Conservation (phyloP, 2,113 vertebrate genomes). For the Rattus norvegicus region DNA sequence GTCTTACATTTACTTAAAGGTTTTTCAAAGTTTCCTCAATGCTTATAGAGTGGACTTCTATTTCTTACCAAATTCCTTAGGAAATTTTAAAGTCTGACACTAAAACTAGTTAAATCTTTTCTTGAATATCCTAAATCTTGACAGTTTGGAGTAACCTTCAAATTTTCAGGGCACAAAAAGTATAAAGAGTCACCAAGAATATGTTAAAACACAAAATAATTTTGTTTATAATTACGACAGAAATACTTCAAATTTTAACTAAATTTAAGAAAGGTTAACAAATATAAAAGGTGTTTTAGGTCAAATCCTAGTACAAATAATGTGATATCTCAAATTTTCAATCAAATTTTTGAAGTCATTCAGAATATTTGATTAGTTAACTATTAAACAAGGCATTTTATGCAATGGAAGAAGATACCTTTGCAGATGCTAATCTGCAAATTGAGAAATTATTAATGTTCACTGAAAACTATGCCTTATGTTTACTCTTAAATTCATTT, state of each 20-base stretch:
- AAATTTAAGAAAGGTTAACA: neutral
- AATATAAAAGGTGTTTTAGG: conserved; percentile 25
- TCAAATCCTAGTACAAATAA: conserved; percentile 57
- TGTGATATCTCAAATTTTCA: conserved; percentile 27
- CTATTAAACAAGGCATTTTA: conserved; percentile 51
- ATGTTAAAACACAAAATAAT: conserved; percentile 49
- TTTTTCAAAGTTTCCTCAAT: conserved; percentile 56
- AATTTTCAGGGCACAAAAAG: conserved; percentile 48
- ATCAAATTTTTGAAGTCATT: conserved; percentile 59
- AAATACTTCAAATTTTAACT: conserved; percentile 45
- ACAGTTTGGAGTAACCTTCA: conserved; percentile 31
- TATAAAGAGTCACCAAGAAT: conserved; percentile 17
- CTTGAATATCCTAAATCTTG: conserved; percentile 50
- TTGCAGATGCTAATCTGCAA: conserved; percentile 19
- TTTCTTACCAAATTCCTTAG: conserved; percentile 29
- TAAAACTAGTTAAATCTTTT: conserved; percentile 28
- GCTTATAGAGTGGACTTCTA: neutral
- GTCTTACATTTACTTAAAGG: conserved; percentile 44
- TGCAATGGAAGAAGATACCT: neutral
- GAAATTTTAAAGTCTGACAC: conserved; percentile 48
- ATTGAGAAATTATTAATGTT: conserved; percentile 53
- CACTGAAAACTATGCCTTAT: conserved; percentile 30
- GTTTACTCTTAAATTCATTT: conserved; percentile 65
- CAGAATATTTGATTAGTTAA: neutral
- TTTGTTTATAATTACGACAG: conserved; percentile 17